Evolutionary conservation across 2,888 invertebrate species (phyloP), one percentile per base, ranked within the genome.

Genomic region (Rutpela maculata): DNA sequence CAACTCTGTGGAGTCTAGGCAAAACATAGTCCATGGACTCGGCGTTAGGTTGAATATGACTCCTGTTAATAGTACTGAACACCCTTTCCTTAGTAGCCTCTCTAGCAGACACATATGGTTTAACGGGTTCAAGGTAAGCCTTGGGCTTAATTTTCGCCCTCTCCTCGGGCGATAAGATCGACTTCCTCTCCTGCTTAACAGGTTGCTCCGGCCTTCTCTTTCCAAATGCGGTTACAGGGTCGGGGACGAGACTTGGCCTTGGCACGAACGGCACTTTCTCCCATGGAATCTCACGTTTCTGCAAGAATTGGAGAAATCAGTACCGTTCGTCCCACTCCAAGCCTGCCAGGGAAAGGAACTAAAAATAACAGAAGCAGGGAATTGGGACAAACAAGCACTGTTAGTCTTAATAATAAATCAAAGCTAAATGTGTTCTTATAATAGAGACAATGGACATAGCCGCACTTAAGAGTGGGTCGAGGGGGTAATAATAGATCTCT

Each of bases 221-320:
- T 69, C 96, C 96, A 92, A 94, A 96, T 82, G 96, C 96, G 83
- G 96, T 96, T 89, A 96, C 93, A 82, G 96, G 96, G 89, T 95
- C 95, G 84, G 95, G 93, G 85, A 96, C 94, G 90, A 96, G 92
- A 88, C 96, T 95, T 86, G 96, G 96, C 84, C 96, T 93, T 85
- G 96, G 95, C 87, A 96, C 96, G 91, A 93, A 95, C 87, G 96
- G 96, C 90, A 95, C 95, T 93, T 95, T 95, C 91, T 96, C 95
- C 96, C 96, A 96, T 87, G 96, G 95, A 88, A 96, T 94, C 90
- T 92, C 91, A 90, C 93, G 93, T 84, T 85, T 85, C 85, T 85
- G 84, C 78, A 85, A 84, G 81, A 83, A 85, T 83, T 81, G 84
- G 83, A 76, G 80, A 69, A 70, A 80, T 80, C 77, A 81, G 81